A percentile compares a stretch with the other conserved stretches of the same genome.
phyloP scores from a whole-genome alignment of 2,888 invertebrate species.

The Shargacucullia verbasci region DNA sequence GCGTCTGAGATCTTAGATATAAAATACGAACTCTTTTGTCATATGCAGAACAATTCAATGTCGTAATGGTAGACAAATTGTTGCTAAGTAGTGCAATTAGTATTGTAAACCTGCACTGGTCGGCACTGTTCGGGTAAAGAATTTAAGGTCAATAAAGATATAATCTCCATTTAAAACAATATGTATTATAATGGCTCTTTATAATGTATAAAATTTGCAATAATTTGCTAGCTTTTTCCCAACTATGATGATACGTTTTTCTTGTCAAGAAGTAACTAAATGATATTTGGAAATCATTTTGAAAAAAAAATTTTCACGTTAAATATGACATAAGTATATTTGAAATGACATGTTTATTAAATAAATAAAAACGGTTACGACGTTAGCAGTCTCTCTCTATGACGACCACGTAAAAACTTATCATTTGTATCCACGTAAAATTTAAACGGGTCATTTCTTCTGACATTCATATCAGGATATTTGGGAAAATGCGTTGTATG shows the following conservation, averaged over 20 bases:
- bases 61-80: conserved; percentile 40
- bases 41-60: conserved; percentile 33
- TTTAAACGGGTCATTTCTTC: conserved; percentile 19
- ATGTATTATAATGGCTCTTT: too few relatives aligned
- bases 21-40: conserved; percentile 38
- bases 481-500: conserved; percentile 71
- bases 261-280: too few relatives aligned
- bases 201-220: too few relatives aligned
- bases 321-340: too few relatives aligned
- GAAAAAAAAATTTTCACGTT: too few relatives aligned
- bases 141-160: conserved; percentile 30
- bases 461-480: conserved; percentile 7
- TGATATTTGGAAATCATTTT: too few relatives aligned
- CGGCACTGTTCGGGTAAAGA: conserved; percentile 16
- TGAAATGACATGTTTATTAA: too few relatives aligned
- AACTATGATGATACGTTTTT: too few relatives aligned
- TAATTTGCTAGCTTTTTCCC: too few relatives aligned
- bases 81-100: conserved; percentile 44
- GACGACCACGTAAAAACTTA: conserved; percentile 59
- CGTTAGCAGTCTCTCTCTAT: conserved; percentile 7
- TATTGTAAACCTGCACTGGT: conserved; percentile 14
- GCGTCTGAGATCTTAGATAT: conserved; percentile 34
- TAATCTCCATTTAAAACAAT: conserved; percentile 11
- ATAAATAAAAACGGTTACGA: too few relatives aligned
- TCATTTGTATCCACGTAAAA: too few relatives aligned